Evolutionary conservation across 2,888 invertebrate genomes (phyloP), one percentile per base, ranked within the genome.

Genomic region (Limnephilus auricula): DNA sequence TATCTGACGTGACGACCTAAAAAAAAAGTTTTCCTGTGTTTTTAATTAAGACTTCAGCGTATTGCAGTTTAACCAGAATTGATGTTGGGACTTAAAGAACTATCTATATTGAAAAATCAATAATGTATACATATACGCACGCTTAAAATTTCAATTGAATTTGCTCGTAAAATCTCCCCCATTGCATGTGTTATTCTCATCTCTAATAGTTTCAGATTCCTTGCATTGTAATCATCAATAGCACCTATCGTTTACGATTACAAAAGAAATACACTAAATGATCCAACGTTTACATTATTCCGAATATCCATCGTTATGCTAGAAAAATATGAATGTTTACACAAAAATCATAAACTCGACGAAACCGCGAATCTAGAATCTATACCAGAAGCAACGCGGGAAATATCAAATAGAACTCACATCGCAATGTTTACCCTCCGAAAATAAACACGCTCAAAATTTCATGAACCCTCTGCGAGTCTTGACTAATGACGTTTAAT

Each of bases 401-500:
- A 91, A 91, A 37, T 82, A 83, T 83, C 88, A 84, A 89, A 89
- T 91, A 83, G 88, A 82, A 91, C 79, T 15, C 37, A 82, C 88
- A 86, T 90, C 89, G 90, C 89, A 83, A 91, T 91, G 92, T 90
- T 92, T 92, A 91, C 92, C 92, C 92, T 92, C 89, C 37, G 84
- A 91, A 91, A 92, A 93, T 93, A 93, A 93, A 92, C 92, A 92
- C 91, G 90, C 83, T 91, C 65, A 90, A 91, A 93, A 79, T 91
- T 93, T 91, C 92, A 91, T 89, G 90, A 90, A 92, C 93, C 92
- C 92, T 90, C 91, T 89, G 80, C 86, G 50, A 90, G 84, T 89
- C 91, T 91, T 92, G 93, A 93, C 93, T 93, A 92, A 93, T 92
- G 93, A 93, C 92, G 93, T 93, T 93, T 92, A 93, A 93, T 93